Conservation (phyloP, 2,113 vertebrate genomes). For the Nerophis lumbriciformis region DNA sequence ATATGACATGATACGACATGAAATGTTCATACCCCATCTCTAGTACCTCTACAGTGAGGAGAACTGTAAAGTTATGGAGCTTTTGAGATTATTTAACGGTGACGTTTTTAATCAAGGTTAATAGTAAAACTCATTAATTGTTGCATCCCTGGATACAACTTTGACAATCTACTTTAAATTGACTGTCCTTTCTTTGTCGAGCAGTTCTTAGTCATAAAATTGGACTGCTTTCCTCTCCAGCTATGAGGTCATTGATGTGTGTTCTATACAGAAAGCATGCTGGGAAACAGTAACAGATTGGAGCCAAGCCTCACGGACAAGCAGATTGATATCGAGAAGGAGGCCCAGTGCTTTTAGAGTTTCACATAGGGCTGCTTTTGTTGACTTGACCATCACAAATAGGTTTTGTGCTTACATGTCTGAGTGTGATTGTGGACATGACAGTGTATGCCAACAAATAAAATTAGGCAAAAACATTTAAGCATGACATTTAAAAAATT, state of each 20-base stretch:
- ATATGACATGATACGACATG: too few relatives aligned
- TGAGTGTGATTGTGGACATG: not conserved
- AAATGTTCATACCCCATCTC: too few relatives aligned
- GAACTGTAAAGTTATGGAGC: too few relatives aligned
- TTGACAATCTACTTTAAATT: not conserved
- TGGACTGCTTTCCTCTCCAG: conserved; percentile 45
- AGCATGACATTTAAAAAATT: not conserved
- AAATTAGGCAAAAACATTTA: too few relatives aligned
- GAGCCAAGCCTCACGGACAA: conserved; percentile 38
- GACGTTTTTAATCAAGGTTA: too few relatives aligned
- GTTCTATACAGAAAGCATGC: conserved; percentile 48
- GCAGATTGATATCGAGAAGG: conserved; percentile 28
- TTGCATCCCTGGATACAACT: not conserved
- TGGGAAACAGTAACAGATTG: conserved; percentile 55
- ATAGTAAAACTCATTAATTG: too few relatives aligned
- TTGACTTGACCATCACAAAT: conserved; percentile 24
- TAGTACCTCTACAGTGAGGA: too few relatives aligned
- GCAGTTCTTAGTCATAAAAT: conserved; percentile 32
- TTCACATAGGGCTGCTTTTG: conserved; percentile 50
- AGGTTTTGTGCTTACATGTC: not conserved
- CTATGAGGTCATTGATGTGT: conserved; percentile 56
- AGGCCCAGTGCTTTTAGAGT: conserved; percentile 47
- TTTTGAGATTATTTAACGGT: too few relatives aligned
- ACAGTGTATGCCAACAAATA: not conserved
- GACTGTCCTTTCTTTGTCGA: conserved; percentile 22